phyloP scores from a whole-genome alignment of 2,888 invertebrate species.

The Oxyscelio sp. region DNA sequence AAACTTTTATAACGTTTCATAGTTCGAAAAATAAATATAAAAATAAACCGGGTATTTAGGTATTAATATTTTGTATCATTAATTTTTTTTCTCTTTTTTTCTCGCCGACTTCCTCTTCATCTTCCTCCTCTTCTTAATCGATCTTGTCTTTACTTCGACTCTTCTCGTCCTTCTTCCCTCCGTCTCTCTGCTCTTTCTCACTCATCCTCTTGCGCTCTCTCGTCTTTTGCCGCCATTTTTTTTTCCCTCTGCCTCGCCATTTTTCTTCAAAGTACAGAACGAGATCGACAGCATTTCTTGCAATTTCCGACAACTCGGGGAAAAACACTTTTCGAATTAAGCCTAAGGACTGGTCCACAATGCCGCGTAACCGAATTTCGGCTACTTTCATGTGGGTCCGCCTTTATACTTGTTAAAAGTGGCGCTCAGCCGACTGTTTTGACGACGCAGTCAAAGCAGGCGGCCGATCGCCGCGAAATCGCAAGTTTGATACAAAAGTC shows the following conservation, averaged over 20 bases:
- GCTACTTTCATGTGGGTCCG: constrained; percentile 52
- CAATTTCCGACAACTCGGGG: constrained; percentile 61
- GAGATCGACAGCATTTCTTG: constrained; percentile 64
- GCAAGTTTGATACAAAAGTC: constrained; percentile 50
- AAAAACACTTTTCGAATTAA: constrained; percentile 70
- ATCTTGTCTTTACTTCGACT: constrained; percentile 53
- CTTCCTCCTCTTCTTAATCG: constrained; percentile 69
- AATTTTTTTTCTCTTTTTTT: constrained; percentile 80
- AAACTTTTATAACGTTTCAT: constrained; percentile 88
- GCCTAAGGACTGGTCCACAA: constrained; percentile 66
- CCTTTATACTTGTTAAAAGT: neutral
- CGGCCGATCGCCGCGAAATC: constrained; percentile 4
- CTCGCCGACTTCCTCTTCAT: constrained; percentile 70
- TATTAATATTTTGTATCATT: constrained; percentile 89
- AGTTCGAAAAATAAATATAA: constrained; percentile 89
- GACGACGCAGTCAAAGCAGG: neutral
- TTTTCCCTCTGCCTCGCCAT: constrained; percentile 11
- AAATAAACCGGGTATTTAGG: constrained; percentile 89
- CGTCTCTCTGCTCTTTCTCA: constrained; percentile 24
- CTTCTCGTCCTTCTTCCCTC: constrained; percentile 36
- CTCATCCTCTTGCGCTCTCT: neutral
- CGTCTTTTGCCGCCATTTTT: neutral
- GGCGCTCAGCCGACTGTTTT: neutral
- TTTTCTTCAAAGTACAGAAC: constrained; percentile 70
- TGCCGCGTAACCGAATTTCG: constrained; percentile 42